phyloP scores from a whole-genome alignment of 2,113 vertebrate species.

The Salvelinus sp. region DNA sequence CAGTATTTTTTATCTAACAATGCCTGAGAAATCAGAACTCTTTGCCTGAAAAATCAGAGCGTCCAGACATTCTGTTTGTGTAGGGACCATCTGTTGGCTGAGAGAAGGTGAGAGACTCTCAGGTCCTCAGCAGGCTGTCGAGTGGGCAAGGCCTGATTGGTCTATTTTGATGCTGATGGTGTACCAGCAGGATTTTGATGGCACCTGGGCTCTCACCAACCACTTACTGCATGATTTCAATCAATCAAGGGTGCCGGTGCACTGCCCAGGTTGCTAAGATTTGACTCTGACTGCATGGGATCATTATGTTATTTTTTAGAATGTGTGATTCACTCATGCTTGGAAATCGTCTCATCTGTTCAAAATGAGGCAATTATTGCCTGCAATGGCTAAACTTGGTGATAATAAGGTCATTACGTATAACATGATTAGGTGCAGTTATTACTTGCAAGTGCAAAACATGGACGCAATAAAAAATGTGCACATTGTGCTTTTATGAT shows the following conservation, averaged over 20 bases:
- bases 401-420: neutral
- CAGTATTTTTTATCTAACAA: too few relatives aligned
- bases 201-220: constrained; percentile 47
- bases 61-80: neutral
- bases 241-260: neutral
- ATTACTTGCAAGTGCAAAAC: neutral
- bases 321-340: neutral
- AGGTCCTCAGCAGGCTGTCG: constrained; percentile 47
- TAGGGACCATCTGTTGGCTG: neutral
- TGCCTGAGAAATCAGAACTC: too few relatives aligned
- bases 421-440: neutral
- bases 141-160: constrained; percentile 49
- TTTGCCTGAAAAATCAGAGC: too few relatives aligned
- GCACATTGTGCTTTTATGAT: neutral
- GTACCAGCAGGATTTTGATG: constrained; percentile 39
- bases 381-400: neutral
- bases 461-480: neutral
- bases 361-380: neutral
- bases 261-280: neutral
- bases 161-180: constrained; percentile 40
- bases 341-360: neutral
- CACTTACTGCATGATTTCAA: neutral
- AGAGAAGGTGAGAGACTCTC: constrained; percentile 38
- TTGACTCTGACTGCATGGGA: neutral
- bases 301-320: neutral